Evolutionary conservation across 2,797 vertebrate genomes (phyloP), one percentile per base, ranked within the genome.

Genomic region (Lophius americanus): DNA sequence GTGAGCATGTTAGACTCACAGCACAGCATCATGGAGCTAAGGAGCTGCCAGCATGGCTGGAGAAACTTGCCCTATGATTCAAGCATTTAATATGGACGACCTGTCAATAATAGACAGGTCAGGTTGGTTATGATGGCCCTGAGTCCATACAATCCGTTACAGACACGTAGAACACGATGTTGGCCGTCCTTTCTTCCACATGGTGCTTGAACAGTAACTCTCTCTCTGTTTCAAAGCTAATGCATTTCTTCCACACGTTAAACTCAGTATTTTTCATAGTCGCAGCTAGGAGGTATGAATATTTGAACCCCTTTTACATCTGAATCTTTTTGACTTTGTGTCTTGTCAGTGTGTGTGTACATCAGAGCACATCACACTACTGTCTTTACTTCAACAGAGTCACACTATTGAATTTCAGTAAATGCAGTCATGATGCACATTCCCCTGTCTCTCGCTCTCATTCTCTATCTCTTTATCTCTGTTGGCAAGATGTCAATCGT

Each of bases 341-440:
- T 9, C 48, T 7, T n/a, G 4, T 38, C 39, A 8, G 1, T 10
- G 2, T 32, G 4, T 7, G 36, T 44, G 51, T n/a, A 68, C 10
- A 61, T 35, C 49, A 63, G 41, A 35, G 4, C 9, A 54, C 53
- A 66, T 68, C 6, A 74, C 44, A 76, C 42, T 9, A 51, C 9
- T 42, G 3, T 55, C 60, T 74, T 4, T 5, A 4, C 50, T 78
- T 73, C 23, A 76, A 4, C 10, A 32, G 33, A 65, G 76, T 71
- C 47, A 43, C 14, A 12, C 36, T 35, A 64, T 60, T 73, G 41
- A 49, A 23, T 76, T 76, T 70, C 41, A 23, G 4, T 9, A 23
- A 64, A 63, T 41, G 39, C 13, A 54, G 36, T 50, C 9, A 50
- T 49, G 48, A 6, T 0, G 5, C 43, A 47, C 10, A 4, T 42